These are phyloP conservation scores for Pantala flavescens DNA, from an alignment of 1,140 invertebrate species.

Conservation along the genomic window DNA sequence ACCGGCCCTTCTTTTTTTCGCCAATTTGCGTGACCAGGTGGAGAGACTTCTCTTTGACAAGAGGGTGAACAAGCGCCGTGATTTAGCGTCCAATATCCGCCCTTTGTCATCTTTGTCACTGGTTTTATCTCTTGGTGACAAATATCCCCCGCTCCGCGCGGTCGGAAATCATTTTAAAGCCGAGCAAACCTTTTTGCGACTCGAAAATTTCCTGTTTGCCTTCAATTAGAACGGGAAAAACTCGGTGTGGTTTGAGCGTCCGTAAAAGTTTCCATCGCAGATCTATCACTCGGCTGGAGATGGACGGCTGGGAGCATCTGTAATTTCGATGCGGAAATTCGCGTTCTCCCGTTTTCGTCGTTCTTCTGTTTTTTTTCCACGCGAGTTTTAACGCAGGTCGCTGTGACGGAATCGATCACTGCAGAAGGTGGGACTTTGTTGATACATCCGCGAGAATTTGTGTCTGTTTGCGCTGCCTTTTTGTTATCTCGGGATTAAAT, in stretches of 20 bases:
- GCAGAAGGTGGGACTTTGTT: too few species aligned
- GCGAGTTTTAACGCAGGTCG: too few species aligned
- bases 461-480: too few species aligned
- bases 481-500: too few species aligned
- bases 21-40: not conserved
- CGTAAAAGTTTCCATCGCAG: too few species aligned
- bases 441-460: too few species aligned
- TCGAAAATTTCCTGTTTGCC: not conserved
- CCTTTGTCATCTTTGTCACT: not conserved
- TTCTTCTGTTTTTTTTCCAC: too few species aligned
- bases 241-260: not conserved
- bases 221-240: not conserved
- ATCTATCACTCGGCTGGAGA: too few species aligned
- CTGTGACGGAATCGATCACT: too few species aligned
- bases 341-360: too few species aligned
- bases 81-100: not conserved
- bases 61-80: not conserved
- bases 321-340: too few species aligned
- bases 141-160: not conserved
- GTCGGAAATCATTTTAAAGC: slow-evolving; percentile 10
- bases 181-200: not conserved
- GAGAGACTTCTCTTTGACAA: not conserved
- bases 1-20: not conserved
- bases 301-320: too few species aligned
- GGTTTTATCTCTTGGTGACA: slow-evolving; percentile 1